phyloP scores from a whole-genome alignment of 2,888 invertebrate genomes.

The Conops quadrifasciatus region DNA sequence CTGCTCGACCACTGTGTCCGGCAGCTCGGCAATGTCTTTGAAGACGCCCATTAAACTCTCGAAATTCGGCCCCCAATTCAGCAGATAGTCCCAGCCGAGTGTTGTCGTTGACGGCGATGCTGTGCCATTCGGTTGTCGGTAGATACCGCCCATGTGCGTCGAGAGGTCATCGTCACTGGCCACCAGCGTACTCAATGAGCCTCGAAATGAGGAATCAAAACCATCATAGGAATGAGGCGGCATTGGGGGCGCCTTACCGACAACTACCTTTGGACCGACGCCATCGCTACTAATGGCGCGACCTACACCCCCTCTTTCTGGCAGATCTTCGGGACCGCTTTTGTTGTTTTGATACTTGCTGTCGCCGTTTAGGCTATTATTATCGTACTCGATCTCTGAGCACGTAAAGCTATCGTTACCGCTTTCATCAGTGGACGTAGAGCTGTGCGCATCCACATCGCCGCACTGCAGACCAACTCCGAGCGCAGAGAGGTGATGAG shows the following conservation, averaged over 20 bases:
- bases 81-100: slow-evolving; percentile 91
- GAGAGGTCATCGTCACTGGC: slow-evolving; percentile 92
- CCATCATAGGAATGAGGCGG: slow-evolving; percentile 86
- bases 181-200: slow-evolving; percentile 91
- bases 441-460: slow-evolving; percentile 77
- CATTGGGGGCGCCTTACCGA: slow-evolving; percentile 71
- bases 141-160: slow-evolving; percentile 81
- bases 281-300: slow-evolving; percentile 68
- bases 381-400: slow-evolving; percentile 97
- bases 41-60: slow-evolving; percentile 95
- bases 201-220: slow-evolving; percentile 93
- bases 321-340: slow-evolving; percentile 70
- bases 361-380: slow-evolving; percentile 83
- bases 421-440: slow-evolving; percentile 90
- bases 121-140: slow-evolving; percentile 80
- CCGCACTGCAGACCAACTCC: slow-evolving; percentile 72
- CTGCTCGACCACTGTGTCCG: slow-evolving; percentile 80
- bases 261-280: slow-evolving; percentile 73
- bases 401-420: slow-evolving; percentile 97
- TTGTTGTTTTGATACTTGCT: slow-evolving; percentile 73
- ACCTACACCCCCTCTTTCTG: slow-evolving; percentile 68
- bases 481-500: slow-evolving; percentile 75
- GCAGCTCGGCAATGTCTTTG: slow-evolving; percentile 94
- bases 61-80: slow-evolving; percentile 97
- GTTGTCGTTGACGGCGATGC: slow-evolving; percentile 78